These are phyloP conservation scores for Bombylius major DNA, from an alignment of 2,888 invertebrate species.

Conservation along the genomic window DNA sequence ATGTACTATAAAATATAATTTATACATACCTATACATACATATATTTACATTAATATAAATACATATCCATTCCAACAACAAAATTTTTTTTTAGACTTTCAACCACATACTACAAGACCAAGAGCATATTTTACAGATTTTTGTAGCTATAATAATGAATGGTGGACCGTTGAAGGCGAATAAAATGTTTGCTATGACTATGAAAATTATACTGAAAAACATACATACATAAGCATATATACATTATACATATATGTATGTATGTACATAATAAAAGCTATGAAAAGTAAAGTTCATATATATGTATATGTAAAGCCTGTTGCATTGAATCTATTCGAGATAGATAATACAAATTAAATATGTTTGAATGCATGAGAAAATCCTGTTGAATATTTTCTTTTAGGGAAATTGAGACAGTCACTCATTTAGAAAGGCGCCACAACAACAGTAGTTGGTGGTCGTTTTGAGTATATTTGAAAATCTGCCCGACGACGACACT, in stretches of 20 bases:
- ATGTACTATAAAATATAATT: too few relatives aligned
- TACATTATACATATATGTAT: too few relatives aligned
- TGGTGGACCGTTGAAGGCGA: conserved; percentile 12
- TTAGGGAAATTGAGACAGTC: conserved; percentile 12
- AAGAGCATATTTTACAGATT: neutral
- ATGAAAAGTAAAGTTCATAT: conserved; percentile 11
- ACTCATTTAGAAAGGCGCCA: conserved; percentile 15
- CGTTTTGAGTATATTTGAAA: neutral
- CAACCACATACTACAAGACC: neutral
- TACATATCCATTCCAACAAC: too few relatives aligned
- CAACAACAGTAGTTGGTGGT: conserved; percentile 4
- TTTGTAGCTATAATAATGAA: conserved; percentile 10
- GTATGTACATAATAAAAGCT: too few relatives aligned
- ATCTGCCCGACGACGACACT: too few relatives aligned
- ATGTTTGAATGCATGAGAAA: conserved; percentile 12
- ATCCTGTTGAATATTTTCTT: conserved; percentile 13
- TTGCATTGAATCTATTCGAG: conserved; percentile 15
- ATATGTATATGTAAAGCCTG: conserved; percentile 15
- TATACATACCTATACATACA: too few relatives aligned
- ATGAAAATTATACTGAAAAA: neutral
- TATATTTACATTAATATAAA: too few relatives aligned
- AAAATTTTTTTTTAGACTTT: too few relatives aligned
- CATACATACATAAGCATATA: too few relatives aligned
- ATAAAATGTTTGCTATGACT: conserved; percentile 8
- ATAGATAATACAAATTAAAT: conserved; percentile 4